Percentiles rank a stretch among this genome's conserved stretches.
These are phyloP conservation scores for Malurus alboscapulatus DNA, from an alignment of 2,113 vertebrate genomes.

Conservation along the genomic window DNA sequence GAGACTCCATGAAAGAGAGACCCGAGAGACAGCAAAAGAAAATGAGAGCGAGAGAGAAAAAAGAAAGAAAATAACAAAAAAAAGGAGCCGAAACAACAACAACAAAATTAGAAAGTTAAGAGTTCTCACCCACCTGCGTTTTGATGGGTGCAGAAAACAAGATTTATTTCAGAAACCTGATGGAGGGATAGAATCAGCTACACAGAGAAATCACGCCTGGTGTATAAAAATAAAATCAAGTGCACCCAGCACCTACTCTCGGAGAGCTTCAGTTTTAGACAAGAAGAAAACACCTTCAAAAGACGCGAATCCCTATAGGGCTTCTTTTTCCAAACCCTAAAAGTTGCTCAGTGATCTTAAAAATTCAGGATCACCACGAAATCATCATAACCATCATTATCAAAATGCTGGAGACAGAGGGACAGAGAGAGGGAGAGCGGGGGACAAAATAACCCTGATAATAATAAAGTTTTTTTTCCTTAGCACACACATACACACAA, in stretches of 20 bases:
- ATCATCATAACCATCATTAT: constrained; percentile 6
- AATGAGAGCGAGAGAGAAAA: not conserved
- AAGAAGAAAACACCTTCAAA: constrained; percentile 63
- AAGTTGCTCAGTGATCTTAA: constrained; percentile 71
- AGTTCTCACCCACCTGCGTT: constrained; percentile 72
- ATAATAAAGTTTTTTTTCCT: not conserved
- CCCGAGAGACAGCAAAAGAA: not conserved
- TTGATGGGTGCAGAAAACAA: constrained; percentile 61
- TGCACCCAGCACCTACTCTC: constrained; percentile 28
- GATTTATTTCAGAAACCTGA: constrained; percentile 63
- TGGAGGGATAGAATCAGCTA: constrained; percentile 50
- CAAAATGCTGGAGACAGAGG: constrained; percentile 35
- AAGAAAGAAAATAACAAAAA: not conserved
- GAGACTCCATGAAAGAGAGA: not conserved
- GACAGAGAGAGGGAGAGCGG: not conserved
- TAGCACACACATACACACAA: not conserved
- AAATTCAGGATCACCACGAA: constrained; percentile 49
- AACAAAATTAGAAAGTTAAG: constrained; percentile 66
- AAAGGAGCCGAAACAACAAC: not conserved
- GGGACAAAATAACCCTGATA: not conserved
- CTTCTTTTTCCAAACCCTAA: constrained; percentile 56
- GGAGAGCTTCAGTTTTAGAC: constrained; percentile 67
- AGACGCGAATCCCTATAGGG: constrained; percentile 62
- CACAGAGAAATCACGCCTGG: constrained; percentile 62
- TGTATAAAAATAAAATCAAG: constrained; percentile 48